Conservation (phyloP, 2,888 invertebrate genomes). For the Chrysopilus asiliformis region DNA sequence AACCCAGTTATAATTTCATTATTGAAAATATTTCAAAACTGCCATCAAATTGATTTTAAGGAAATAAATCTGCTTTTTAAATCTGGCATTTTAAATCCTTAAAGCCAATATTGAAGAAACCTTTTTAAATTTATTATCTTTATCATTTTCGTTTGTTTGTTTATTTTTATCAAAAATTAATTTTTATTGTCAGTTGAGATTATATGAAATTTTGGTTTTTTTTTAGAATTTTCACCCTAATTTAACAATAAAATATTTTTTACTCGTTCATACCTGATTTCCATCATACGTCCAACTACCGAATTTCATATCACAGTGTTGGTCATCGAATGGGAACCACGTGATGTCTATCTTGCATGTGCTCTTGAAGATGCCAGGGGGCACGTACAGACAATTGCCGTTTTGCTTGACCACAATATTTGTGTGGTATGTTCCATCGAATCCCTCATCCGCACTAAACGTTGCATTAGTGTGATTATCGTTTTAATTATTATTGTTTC, state of each 20-base stretch:
- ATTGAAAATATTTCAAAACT: too few species aligned
- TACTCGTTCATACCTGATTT: conserved; percentile 58
- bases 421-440: conserved; percentile 99
- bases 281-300: conserved; percentile 99
- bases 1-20: too few species aligned
- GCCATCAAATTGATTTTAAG: too few species aligned
- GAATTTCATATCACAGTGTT: conserved; percentile 99
- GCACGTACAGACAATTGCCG: conserved; percentile 98
- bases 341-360: conserved; percentile 99
- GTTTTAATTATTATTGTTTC: conserved; percentile 16
- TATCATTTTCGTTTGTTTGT: conserved; percentile 5
- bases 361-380: conserved; percentile 99
- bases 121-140: neutral
- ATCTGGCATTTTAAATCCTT: too few species aligned
- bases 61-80: too few species aligned
- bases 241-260: too few species aligned
- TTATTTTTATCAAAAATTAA: conserved; percentile 4
- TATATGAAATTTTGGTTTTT: neutral
- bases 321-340: conserved; percentile 99
- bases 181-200: conserved; percentile 2
- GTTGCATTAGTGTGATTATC: too few species aligned
- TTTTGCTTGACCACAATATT: conserved; percentile 98
- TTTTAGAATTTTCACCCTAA: neutral
- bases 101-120: neutral
- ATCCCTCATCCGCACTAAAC: conserved; percentile 97